Conservation (phyloP, 2,113 vertebrate genomes). For the Nannobrachium achirus region DNA sequence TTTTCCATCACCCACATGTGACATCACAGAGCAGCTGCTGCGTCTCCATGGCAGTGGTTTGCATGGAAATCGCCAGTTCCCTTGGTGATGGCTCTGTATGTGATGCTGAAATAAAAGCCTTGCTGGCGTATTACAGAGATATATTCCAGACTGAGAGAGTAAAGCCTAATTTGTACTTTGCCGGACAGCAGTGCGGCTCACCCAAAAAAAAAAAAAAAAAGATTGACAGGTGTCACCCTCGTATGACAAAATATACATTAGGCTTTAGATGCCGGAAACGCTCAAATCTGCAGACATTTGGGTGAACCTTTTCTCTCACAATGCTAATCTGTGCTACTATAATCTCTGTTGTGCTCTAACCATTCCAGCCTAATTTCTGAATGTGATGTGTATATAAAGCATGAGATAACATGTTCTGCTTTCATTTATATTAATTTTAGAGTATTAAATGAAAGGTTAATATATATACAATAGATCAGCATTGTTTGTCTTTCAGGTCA, state of each 20-base stretch:
- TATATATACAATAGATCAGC: slow-evolving; percentile 45
- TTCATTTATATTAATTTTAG: slow-evolving; percentile 62
- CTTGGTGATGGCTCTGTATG: slow-evolving; percentile 39
- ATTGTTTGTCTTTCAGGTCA: slow-evolving; percentile 54
- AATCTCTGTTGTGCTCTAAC: slow-evolving; percentile 15
- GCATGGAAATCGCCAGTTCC: slow-evolving; percentile 45
- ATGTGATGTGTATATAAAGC: slow-evolving; percentile 75
- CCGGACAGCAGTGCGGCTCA: slow-evolving; percentile 19
- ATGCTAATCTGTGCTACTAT: slow-evolving; percentile 15
- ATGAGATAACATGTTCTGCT: slow-evolving; percentile 70
- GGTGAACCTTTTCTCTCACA: slow-evolving; percentile 12
- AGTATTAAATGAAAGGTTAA: slow-evolving; percentile 64
- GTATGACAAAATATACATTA: no score
- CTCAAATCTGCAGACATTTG: slow-evolving; percentile 15
- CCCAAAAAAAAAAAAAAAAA: no score
- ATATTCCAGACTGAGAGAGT: background rate
- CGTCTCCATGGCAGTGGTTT: slow-evolving; percentile 54
- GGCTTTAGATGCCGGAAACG: no score
- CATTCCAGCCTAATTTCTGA: slow-evolving; percentile 56
- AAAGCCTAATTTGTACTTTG: background rate
- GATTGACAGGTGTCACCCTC: no score
- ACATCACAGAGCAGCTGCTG: slow-evolving; percentile 59
- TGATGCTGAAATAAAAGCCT: slow-evolving; percentile 42
- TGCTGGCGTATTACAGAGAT: background rate
- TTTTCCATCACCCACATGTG: slow-evolving; percentile 9